Percentiles rank a stretch among this genome's conserved stretches.
Evolutionary conservation across 2,888 invertebrate genomes (phyloP).

Genomic region (Trissonchulus latispiculum): DNA sequence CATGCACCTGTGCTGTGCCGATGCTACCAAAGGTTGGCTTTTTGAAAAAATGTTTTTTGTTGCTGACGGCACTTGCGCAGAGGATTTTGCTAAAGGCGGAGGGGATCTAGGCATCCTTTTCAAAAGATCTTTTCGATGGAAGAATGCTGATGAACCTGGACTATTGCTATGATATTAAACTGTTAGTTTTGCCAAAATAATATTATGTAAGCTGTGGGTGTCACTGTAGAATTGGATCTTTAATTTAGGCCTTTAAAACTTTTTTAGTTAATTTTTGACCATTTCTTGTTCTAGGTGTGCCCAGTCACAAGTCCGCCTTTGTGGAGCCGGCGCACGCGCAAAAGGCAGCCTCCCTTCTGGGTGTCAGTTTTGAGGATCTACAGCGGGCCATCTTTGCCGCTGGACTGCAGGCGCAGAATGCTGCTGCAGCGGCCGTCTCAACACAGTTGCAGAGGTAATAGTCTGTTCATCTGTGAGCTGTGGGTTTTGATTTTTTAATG

Average conservation of each 20-base stretch:
- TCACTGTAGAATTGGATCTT: too few relatives aligned
- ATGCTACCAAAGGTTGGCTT: constrained; percentile 35
- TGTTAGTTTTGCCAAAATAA: too few relatives aligned
- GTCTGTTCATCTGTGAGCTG: not conserved
- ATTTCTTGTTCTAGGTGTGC: not conserved
- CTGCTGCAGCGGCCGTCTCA: not conserved
- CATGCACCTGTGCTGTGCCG: constrained; percentile 74
- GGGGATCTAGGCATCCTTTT: too few relatives aligned
- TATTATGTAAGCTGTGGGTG: too few relatives aligned
- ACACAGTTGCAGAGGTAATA: not conserved
- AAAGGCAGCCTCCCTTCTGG: constrained; percentile 64
- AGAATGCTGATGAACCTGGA: too few relatives aligned
- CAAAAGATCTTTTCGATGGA: too few relatives aligned
- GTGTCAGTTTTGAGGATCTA: constrained; percentile 70
- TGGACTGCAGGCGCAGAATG: not conserved
- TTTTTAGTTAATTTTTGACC: too few relatives aligned
- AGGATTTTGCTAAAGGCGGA: too few relatives aligned
- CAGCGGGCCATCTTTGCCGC: constrained; percentile 61
- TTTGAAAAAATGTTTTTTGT: too few relatives aligned
- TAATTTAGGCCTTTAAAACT: not conserved
- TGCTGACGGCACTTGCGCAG: too few relatives aligned
- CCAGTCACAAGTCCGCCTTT: constrained; percentile 48
- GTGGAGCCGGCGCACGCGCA: constrained; percentile 64
- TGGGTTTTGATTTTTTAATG: not conserved
- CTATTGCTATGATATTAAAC: too few relatives aligned